These are phyloP conservation scores for Triplophysa dalaica DNA, from an alignment of 2,113 vertebrate species.

Conservation along the genomic window DNA sequence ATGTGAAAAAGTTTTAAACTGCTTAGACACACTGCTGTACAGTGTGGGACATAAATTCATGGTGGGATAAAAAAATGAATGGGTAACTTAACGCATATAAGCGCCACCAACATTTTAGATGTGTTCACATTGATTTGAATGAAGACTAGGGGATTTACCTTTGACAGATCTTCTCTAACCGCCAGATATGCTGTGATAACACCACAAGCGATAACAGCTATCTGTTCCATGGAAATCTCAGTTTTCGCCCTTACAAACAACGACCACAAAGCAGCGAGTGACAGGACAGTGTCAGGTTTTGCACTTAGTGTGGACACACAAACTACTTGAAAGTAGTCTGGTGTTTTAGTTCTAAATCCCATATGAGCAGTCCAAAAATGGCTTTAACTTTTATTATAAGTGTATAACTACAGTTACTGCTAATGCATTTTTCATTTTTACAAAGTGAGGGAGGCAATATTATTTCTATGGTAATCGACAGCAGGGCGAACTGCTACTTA, in stretches of 20 bases:
- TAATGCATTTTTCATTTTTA: not conserved
- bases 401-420: too few species aligned
- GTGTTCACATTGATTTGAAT: not conserved
- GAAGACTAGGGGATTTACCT: not conserved
- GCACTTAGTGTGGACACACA: too few species aligned
- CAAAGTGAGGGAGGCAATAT: not conserved
- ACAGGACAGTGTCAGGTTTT: not conserved
- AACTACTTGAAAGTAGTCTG: too few species aligned
- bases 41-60: conserved; percentile 26
- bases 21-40: not conserved
- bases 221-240: too few species aligned
- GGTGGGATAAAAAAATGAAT: conserved; percentile 27
- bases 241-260: not conserved
- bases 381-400: too few species aligned
- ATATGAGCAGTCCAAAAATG: too few species aligned
- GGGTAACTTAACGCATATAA: not conserved
- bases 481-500: not conserved
- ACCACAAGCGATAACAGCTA: too few species aligned
- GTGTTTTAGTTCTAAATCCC: too few species aligned
- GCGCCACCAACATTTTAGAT: not conserved
- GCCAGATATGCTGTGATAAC: too few species aligned
- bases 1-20: conserved; percentile 9
- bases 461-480: not conserved
- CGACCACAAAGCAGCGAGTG: not conserved
- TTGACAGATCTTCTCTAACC: too few species aligned